Conservation (phyloP, 2,113 vertebrate species). For the Rhombomys opimus region DNA sequence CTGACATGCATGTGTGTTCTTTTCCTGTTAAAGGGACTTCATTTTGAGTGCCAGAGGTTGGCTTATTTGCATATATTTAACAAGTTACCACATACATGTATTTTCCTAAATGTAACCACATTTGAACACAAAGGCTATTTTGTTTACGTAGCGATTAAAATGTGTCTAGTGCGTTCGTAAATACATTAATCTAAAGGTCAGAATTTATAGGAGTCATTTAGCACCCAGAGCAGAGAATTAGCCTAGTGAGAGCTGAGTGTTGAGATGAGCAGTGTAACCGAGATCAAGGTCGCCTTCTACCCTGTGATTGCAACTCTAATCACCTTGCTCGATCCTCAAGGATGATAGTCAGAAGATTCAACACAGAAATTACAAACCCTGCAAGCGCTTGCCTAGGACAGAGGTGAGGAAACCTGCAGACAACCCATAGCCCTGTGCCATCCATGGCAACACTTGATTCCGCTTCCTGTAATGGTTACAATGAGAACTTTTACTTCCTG, state of each 20-base stretch:
- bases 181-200: neutral
- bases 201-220: neutral
- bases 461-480: neutral
- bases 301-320: neutral
- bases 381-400: neutral
- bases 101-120: conserved; percentile 52
- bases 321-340: neutral
- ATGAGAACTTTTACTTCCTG: neutral
- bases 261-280: neutral
- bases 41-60: neutral
- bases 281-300: neutral
- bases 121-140: conserved; percentile 14
- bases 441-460: neutral
- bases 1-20: conserved; percentile 49
- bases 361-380: neutral
- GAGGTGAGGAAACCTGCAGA: neutral
- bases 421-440: neutral
- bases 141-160: conserved; percentile 70
- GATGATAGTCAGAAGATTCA: neutral
- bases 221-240: neutral
- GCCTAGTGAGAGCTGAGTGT: neutral
- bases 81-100: neutral
- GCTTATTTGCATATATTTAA: conserved; percentile 72
- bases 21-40: conserved; percentile 15
- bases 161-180: conserved; percentile 48